phyloP scores from a whole-genome alignment of 2,797 vertebrate species.

The Varecia variegata region DNA sequence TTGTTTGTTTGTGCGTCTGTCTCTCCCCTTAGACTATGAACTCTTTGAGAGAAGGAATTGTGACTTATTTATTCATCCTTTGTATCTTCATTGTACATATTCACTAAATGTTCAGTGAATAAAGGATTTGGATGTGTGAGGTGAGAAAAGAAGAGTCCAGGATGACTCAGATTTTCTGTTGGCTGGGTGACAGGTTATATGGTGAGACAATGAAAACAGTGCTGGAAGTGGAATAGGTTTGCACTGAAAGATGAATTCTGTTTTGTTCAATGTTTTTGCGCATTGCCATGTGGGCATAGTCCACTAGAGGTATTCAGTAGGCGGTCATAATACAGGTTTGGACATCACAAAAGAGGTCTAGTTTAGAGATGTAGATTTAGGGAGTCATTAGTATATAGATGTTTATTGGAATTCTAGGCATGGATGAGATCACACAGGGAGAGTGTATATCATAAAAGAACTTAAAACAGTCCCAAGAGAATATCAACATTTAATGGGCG shows the following conservation, averaged over 20 bases:
- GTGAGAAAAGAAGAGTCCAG: neutral
- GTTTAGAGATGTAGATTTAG: neutral
- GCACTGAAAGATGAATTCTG: neutral
- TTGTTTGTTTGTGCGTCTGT: neutral
- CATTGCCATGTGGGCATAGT: neutral
- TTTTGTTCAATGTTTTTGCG: neutral
- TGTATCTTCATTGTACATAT: neutral
- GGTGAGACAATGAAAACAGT: neutral
- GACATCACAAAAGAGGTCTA: neutral
- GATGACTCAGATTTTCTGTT: neutral
- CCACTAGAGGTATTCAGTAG: neutral
- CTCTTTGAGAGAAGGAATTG: neutral
- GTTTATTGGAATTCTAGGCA: neutral
- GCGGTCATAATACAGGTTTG: neutral
- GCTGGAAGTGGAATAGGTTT: neutral
- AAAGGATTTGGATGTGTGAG: neutral
- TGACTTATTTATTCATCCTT: neutral
- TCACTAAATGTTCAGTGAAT: neutral
- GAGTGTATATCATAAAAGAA: neutral
- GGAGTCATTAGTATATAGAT: neutral
- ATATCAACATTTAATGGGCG: neutral
- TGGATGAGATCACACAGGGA: neutral
- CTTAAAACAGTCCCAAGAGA: neutral
- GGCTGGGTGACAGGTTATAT: neutral
- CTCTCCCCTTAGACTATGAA: neutral